Percentiles rank a stretch among this genome's conserved stretches.
phyloP scores from a whole-genome alignment of 2,888 invertebrate species.

The Gasteruption jaculator region DNA sequence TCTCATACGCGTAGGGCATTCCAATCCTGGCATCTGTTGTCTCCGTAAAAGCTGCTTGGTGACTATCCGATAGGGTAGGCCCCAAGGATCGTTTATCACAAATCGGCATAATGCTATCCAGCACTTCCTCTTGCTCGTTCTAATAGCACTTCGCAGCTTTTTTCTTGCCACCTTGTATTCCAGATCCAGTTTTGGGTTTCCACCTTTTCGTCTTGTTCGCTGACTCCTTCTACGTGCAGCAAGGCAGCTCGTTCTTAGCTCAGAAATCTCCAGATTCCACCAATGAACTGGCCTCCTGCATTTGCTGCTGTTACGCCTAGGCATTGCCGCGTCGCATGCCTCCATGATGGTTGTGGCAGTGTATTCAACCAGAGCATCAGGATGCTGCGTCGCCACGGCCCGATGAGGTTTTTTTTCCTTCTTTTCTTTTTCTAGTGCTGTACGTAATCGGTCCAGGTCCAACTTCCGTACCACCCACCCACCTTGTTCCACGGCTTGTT shows the following conservation, averaged over 20 bases:
- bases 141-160: constrained; percentile 12
- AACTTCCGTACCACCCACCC: too few species aligned
- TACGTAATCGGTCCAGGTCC: too few species aligned
- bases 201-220: not conserved
- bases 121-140: constrained; percentile 12
- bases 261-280: not conserved
- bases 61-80: constrained; percentile 2
- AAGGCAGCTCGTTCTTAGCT: not conserved
- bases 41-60: not conserved
- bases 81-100: constrained; percentile 15
- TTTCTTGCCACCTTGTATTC: not conserved
- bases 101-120: constrained; percentile 12
- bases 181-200: not conserved
- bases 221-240: not conserved
- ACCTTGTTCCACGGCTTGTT: too few species aligned
- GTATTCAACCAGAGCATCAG: not conserved
- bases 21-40: not conserved
- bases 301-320: not conserved
- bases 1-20: not conserved
- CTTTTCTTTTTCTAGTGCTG: too few species aligned
- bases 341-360: not conserved
- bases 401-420: too few species aligned
- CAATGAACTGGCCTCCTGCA: not conserved
- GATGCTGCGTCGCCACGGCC: too few species aligned
- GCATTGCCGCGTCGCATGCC: not conserved